phyloP scores from a whole-genome alignment of 2,888 invertebrate genomes.

The Torymus tubicola region DNA sequence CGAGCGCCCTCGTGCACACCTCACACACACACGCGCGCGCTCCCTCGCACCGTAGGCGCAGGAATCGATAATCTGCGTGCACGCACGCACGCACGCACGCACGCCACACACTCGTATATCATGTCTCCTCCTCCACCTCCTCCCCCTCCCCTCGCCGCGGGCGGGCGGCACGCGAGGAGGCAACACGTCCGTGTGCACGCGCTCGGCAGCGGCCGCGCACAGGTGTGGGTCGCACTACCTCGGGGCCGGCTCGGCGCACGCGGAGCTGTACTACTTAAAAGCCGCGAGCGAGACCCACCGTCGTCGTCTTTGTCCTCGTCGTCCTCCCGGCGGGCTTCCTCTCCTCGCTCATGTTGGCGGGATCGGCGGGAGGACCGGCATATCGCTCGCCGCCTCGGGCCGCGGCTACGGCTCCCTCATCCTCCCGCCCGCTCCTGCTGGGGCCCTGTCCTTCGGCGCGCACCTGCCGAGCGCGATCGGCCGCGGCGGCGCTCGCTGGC shows the following conservation, averaged over 20 bases:
- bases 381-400: conserved; percentile 17
- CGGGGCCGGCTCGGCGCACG: not conserved
- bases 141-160: no score
- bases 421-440: conserved; percentile 17
- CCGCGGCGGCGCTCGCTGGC: not conserved
- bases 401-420: conserved; percentile 17
- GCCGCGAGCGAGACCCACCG: conserved; percentile 25
- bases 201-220: no score
- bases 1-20: conserved; percentile 58
- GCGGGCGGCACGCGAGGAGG: no score
- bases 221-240: not conserved
- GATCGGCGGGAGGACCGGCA: conserved; percentile 63
- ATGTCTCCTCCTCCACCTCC: no score
- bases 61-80: conserved; percentile 75
- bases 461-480: not conserved
- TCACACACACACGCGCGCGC: conserved; percentile 58
- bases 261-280: conserved; percentile 17
- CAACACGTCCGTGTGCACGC: no score
- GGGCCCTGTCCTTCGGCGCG: not conserved
- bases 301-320: conserved; percentile 18
- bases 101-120: conserved; percentile 8
- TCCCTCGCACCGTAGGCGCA: conserved; percentile 61
- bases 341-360: conserved; percentile 71
- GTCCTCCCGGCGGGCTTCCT: conserved; percentile 59
- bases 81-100: conserved; percentile 65